Percentiles rank a stretch among this genome's conserved stretches.
Evolutionary conservation across 2,888 invertebrate genomes (phyloP).

Genomic region (Rhingia campestris): DNA sequence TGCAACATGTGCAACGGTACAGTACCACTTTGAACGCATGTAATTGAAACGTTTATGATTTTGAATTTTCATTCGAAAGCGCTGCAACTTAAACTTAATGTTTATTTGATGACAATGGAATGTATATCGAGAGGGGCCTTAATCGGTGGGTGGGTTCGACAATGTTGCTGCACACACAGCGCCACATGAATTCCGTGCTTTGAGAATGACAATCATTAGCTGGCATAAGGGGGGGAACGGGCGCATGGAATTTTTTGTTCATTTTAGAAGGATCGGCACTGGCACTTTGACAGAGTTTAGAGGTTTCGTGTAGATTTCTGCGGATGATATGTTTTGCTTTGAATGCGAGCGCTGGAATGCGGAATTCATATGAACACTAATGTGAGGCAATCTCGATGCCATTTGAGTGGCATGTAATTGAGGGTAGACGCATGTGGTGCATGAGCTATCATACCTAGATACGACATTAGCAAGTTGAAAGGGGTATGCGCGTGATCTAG

Average conservation of each 20-base stretch:
- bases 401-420: constrained; percentile 38
- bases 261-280: constrained; percentile 34
- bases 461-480: not conserved
- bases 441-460: not conserved
- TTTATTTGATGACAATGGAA: constrained; percentile 61
- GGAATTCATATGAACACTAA: constrained; percentile 48
- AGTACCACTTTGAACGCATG: constrained; percentile 50
- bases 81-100: constrained; percentile 36
- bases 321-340: constrained; percentile 52
- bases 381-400: constrained; percentile 52
- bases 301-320: constrained; percentile 32
- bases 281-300: constrained; percentile 17
- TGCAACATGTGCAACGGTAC: constrained; percentile 57
- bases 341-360: constrained; percentile 51
- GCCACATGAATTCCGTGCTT: not conserved
- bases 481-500: too few relatives aligned
- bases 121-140: constrained; percentile 35
- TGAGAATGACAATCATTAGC: constrained; percentile 59
- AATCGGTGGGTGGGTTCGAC: constrained; percentile 46
- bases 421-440: not conserved
- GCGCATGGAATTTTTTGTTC: not conserved
- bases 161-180: too few relatives aligned
- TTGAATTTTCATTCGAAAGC: constrained; percentile 60
- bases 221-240: not conserved
- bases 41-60: constrained; percentile 72